Percentiles rank a stretch among this genome's conserved stretches.
These are phyloP conservation scores for Synanthedon vespiformis DNA, from an alignment of 2,888 invertebrate genomes.

Conservation along the genomic window DNA sequence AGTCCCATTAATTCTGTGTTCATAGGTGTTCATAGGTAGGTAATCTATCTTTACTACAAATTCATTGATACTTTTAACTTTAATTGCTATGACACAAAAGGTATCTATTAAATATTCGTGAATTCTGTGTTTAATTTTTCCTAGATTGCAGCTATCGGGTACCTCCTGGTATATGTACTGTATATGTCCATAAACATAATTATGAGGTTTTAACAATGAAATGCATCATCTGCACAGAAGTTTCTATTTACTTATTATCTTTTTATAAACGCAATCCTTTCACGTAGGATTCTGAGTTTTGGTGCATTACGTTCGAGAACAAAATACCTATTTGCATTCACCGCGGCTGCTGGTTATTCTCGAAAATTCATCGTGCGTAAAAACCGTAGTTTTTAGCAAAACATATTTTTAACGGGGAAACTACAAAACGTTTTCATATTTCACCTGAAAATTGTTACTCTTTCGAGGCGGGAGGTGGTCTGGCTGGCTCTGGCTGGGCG, in stretches of 20 bases:
- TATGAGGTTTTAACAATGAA: too few relatives aligned
- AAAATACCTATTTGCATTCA: background rate
- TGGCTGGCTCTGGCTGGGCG: background rate
- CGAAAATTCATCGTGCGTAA: conserved; percentile 60
- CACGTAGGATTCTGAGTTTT: background rate
- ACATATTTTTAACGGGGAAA: conserved; percentile 54
- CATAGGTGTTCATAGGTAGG: conserved; percentile 29
- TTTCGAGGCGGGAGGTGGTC: conserved; percentile 15
- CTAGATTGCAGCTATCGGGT: too few relatives aligned
- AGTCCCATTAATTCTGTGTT: conserved; percentile 3
- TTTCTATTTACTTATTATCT: background rate
- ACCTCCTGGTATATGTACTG: too few relatives aligned
- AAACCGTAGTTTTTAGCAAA: conserved; percentile 57
- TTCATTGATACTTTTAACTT: conserved; percentile 27
- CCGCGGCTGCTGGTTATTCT: background rate
- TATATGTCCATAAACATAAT: too few relatives aligned
- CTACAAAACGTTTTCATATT: conserved; percentile 65
- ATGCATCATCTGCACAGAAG: too few relatives aligned
- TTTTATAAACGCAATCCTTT: background rate
- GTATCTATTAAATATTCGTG: background rate
- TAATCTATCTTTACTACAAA: conserved; percentile 28
- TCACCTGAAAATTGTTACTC: conserved; percentile 60
- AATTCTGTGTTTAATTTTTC: background rate
- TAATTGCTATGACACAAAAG: conserved; percentile 8
- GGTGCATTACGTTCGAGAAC: background rate